Conservation (phyloP, 2,797 vertebrate species). For the Buphagus erythrorhynchus region DNA sequence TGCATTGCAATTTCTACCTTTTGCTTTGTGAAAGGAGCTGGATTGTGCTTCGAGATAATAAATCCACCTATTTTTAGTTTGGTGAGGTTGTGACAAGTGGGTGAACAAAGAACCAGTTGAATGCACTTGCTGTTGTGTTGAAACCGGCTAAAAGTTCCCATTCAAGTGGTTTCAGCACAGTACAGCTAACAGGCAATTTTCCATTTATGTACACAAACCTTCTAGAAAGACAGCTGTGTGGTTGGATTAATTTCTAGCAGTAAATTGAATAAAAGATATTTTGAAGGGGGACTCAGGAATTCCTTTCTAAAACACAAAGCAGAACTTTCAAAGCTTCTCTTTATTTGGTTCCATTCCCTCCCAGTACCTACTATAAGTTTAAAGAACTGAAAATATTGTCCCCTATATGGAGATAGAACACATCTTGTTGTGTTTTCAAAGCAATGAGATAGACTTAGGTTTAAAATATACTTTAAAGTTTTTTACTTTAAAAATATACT, state of each 20-base stretch:
- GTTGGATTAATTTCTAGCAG: slow-evolving; percentile 62
- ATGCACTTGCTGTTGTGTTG: slow-evolving; percentile 65
- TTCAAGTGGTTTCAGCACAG: slow-evolving; percentile 55
- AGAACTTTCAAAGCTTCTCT: slow-evolving; percentile 36
- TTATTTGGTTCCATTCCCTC: background rate
- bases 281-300: slow-evolving; percentile 38
- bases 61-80: slow-evolving; percentile 70
- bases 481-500: background rate
- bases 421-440: background rate
- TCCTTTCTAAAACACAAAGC: slow-evolving; percentile 44
- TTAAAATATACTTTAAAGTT: background rate
- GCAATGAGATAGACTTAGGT: background rate
- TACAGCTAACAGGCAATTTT: slow-evolving; percentile 63
- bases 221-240: slow-evolving; percentile 62
- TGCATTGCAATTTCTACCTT: slow-evolving; percentile 68
- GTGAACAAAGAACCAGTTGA: slow-evolving; percentile 66
- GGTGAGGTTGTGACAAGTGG: slow-evolving; percentile 53
- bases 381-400: slow-evolving; percentile 45
- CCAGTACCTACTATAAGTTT: background rate
- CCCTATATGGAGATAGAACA: background rate
- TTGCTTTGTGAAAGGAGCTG: slow-evolving; percentile 53
- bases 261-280: slow-evolving; percentile 61
- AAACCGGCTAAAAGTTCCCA: slow-evolving; percentile 58
- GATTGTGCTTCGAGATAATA: slow-evolving; percentile 71
- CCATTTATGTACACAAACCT: slow-evolving; percentile 67